A percentile compares a stretch with the other conserved stretches of the same genome.
Evolutionary conservation across 2,113 vertebrate species (phyloP).

Genomic region (Jacana jacana): DNA sequence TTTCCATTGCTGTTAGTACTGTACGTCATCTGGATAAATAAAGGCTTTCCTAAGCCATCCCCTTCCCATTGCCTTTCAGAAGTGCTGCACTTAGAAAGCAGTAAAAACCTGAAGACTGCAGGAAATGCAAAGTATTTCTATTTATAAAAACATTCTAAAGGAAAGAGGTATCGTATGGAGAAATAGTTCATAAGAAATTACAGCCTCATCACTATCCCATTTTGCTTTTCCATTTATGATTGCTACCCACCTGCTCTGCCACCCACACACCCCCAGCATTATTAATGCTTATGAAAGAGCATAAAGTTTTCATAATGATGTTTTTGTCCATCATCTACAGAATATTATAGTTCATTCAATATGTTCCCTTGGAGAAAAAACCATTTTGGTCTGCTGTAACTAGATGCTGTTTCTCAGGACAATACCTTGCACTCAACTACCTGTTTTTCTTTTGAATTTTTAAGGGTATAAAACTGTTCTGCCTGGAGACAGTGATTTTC

Average conservation of each 20-base stretch:
- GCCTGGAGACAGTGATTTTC: not conserved
- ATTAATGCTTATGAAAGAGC: conserved; percentile 1
- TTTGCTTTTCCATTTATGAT: conserved; percentile 7
- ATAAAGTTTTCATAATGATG: conserved; percentile 7
- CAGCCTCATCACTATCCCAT: not conserved
- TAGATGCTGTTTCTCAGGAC: not conserved
- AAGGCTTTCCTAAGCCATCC: not conserved
- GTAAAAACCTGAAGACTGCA: not conserved
- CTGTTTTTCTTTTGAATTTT: not conserved
- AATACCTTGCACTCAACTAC: not conserved
- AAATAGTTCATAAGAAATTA: conserved; percentile 21
- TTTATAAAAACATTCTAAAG: not conserved
- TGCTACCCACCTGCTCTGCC: conserved; percentile 12
- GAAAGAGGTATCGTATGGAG: not conserved
- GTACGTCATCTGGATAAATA: not conserved
- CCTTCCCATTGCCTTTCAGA: not conserved
- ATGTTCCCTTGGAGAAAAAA: not conserved
- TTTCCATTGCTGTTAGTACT: not conserved
- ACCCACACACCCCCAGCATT: not conserved
- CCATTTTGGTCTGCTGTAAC: not conserved
- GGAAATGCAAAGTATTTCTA: conserved; percentile 7
- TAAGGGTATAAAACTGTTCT: not conserved
- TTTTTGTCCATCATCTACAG: not conserved
- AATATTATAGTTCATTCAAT: not conserved
- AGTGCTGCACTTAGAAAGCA: not conserved